These are phyloP conservation scores for Pyrrhia umbra DNA, from an alignment of 2,888 invertebrate species.

Conservation along the genomic window DNA sequence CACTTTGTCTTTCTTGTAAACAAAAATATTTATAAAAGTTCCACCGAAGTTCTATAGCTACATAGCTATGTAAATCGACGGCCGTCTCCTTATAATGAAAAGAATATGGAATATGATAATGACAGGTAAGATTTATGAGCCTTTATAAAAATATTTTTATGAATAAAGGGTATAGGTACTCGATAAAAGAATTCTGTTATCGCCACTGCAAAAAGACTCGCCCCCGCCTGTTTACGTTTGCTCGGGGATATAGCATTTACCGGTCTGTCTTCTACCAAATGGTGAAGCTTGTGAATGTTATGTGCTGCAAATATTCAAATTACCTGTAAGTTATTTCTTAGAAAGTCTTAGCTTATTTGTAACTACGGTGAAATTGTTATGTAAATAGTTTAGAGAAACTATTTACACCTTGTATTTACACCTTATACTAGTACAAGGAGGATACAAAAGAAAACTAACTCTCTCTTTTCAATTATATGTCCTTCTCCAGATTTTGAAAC, in stretches of 20 bases:
- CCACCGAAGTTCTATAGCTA: background rate
- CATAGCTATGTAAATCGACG: constrained; percentile 27
- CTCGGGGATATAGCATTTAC: background rate
- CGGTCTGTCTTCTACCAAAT: background rate
- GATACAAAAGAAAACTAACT: too few species aligned
- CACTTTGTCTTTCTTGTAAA: background rate
- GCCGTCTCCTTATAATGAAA: constrained; percentile 39
- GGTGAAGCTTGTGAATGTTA: too few species aligned
- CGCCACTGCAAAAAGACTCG: background rate
- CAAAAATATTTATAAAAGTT: constrained; percentile 8
- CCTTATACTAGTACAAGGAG: too few species aligned
- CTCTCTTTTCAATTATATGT: too few species aligned
- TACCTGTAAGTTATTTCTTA: too few species aligned
- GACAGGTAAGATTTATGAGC: constrained; percentile 49
- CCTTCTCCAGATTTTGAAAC: too few species aligned
- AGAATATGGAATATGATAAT: constrained; percentile 40
- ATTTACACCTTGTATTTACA: too few species aligned
- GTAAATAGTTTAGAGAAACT: background rate
- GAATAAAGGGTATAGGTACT: constrained; percentile 35
- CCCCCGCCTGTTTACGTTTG: background rate
- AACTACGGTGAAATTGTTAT: too few species aligned
- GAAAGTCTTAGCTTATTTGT: too few species aligned
- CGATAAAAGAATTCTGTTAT: constrained; percentile 34
- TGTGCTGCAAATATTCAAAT: too few species aligned
- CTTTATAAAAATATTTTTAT: constrained; percentile 32